Evolutionary conservation across 2,888 invertebrate species (phyloP).

Genomic region (Carabus problematicus): DNA sequence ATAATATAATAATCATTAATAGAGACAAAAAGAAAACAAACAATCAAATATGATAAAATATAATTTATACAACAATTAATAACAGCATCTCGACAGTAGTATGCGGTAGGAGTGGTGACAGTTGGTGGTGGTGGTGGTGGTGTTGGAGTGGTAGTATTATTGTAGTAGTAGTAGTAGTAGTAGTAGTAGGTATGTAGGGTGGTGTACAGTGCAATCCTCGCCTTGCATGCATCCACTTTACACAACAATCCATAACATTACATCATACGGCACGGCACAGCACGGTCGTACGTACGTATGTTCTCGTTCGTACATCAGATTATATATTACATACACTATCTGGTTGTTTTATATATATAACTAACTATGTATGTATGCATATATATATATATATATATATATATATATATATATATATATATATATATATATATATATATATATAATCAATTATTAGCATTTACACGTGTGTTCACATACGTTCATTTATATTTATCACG

Average conservation of each 20-base stretch:
- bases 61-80: slow-evolving; percentile 7
- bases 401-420: neutral
- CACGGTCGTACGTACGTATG: too few species aligned
- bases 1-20: too few species aligned
- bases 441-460: slow-evolving; percentile 2
- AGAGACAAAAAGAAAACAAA: neutral
- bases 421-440: neutral
- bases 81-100: neutral
- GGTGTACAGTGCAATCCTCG: slow-evolving; percentile 31
- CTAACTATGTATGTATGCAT: neutral
- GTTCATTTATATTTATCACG: slow-evolving; percentile 14
- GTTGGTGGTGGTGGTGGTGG: too few species aligned
- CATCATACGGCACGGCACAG: slow-evolving; percentile 6
- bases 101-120: too few species aligned
- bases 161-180: too few species aligned
- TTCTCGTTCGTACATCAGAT: too few species aligned
- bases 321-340: slow-evolving; percentile 3
- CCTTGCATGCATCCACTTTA: slow-evolving; percentile 27
- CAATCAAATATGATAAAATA: slow-evolving; percentile 6
- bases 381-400: slow-evolving; percentile 11
- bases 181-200: neutral
- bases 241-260: slow-evolving; percentile 13
- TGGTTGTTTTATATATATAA: neutral
- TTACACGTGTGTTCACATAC: neutral
- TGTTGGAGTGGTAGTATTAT: too few species aligned